Conservation (phyloP, 1,140 invertebrate genomes). For the Micrasema longulum region DNA sequence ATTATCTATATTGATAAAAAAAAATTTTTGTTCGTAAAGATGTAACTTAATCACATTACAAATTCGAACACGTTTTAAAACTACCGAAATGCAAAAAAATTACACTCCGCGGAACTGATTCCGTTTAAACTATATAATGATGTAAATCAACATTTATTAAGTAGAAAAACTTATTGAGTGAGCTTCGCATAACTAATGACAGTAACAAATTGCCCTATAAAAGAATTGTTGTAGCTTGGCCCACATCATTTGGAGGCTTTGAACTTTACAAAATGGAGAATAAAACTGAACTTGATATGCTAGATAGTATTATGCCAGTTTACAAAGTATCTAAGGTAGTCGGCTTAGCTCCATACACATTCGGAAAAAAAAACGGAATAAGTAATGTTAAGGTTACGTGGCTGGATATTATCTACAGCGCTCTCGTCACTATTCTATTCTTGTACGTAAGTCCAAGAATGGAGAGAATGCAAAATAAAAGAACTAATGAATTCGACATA, state of each 20-base stretch:
- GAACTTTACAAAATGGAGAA: slow-evolving; percentile 23
- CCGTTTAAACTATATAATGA: too few species aligned
- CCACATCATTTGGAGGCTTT: background rate
- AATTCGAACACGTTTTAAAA: too few species aligned
- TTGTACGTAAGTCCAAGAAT: background rate
- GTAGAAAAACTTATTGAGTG: too few species aligned
- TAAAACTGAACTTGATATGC: background rate
- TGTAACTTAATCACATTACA: too few species aligned
- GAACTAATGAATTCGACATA: background rate
- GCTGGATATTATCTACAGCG: slow-evolving; percentile 17
- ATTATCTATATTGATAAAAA: too few species aligned
- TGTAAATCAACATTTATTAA: too few species aligned
- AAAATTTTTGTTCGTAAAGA: too few species aligned
- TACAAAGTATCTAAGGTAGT: slow-evolving; percentile 33
- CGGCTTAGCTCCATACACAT: slow-evolving; percentile 38
- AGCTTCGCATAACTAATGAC: too few species aligned
- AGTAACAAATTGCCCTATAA: too few species aligned
- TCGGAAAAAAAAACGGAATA: slow-evolving; percentile 27
- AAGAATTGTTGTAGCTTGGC: too few species aligned
- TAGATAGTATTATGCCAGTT: slow-evolving; percentile 33
- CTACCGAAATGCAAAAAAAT: too few species aligned
- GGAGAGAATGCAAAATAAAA: background rate
- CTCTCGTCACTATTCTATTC: background rate
- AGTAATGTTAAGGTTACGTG: background rate
- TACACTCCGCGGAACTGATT: too few species aligned